phyloP scores from a whole-genome alignment of 2,888 invertebrate genomes.

The Lomographa bimaculata region DNA sequence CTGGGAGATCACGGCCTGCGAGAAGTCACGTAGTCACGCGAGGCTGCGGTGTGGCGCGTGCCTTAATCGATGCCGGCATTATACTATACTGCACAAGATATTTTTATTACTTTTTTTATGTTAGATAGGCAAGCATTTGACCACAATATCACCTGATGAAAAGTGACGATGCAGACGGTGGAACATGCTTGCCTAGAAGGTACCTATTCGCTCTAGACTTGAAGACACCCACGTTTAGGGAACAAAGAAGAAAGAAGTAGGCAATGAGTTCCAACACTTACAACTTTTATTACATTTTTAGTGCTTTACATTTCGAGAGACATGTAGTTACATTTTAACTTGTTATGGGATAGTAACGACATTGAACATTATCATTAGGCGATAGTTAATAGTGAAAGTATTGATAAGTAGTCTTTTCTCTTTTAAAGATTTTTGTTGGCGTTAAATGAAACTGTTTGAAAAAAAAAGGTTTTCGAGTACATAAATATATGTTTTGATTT shows the following conservation, averaged over 20 bases:
- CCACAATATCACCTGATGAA: too few relatives aligned
- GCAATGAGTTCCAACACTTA: too few relatives aligned
- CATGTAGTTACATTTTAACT: neutral
- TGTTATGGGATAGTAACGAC: neutral
- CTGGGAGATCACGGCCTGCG: constrained; percentile 47
- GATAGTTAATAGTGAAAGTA: constrained; percentile 5
- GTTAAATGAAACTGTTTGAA: too few relatives aligned
- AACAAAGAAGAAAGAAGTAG: too few relatives aligned
- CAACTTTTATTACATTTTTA: too few relatives aligned
- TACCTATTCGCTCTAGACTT: too few relatives aligned
- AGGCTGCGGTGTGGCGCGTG: constrained; percentile 54
- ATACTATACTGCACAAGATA: constrained; percentile 43
- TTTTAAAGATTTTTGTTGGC: too few relatives aligned
- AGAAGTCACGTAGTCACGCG: constrained; percentile 66
- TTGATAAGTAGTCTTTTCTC: constrained; percentile 2
- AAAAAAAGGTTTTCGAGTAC: too few relatives aligned
- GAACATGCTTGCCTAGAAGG: too few relatives aligned
- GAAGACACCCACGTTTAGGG: constrained; percentile 1
- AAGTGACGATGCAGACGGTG: too few relatives aligned
- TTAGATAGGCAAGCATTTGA: too few relatives aligned
- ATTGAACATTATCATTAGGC: neutral
- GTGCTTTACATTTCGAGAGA: neutral
- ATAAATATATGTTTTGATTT: too few relatives aligned
- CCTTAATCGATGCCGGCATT: constrained; percentile 46
- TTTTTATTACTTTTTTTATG: constrained; percentile 11